These are phyloP conservation scores for Hyles lineata DNA, from an alignment of 2,888 invertebrate genomes.

Conservation along the genomic window DNA sequence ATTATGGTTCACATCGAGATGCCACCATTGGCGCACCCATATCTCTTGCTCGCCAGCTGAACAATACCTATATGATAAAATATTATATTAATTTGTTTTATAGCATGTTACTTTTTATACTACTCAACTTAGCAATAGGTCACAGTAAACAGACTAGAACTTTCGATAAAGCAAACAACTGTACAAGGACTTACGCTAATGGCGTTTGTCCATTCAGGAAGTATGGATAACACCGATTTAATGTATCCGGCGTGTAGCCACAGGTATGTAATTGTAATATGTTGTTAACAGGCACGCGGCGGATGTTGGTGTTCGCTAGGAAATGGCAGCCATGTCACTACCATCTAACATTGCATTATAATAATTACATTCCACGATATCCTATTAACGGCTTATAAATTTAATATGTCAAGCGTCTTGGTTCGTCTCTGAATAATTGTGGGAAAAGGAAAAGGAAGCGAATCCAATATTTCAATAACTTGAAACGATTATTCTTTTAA, in stretches of 20 bases:
- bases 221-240: constrained; percentile 21
- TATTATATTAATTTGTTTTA: too few species aligned
- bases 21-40: too few species aligned
- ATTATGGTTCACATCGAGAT: too few species aligned
- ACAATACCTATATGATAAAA: too few species aligned
- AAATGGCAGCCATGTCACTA: constrained; percentile 36
- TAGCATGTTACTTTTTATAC: too few species aligned
- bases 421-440: neutral
- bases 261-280: constrained; percentile 36
- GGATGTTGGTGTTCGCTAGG: constrained; percentile 41
- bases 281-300: constrained; percentile 35
- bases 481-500: neutral
- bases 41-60: too few species aligned
- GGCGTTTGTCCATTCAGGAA: constrained; percentile 11
- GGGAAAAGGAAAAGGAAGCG: neutral
- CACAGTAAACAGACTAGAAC: too few species aligned
- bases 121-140: too few species aligned
- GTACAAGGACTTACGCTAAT: neutral
- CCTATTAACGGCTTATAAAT: constrained; percentile 29
- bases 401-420: neutral
- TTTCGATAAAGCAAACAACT: too few species aligned
- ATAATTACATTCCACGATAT: constrained; percentile 30
- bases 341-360: neutral
- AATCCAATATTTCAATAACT: neutral
- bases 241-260: constrained; percentile 4